Base-by-base conservation (phyloP, 2,888 invertebrate genomes). In the Eristalinus aeneus region DNA sequence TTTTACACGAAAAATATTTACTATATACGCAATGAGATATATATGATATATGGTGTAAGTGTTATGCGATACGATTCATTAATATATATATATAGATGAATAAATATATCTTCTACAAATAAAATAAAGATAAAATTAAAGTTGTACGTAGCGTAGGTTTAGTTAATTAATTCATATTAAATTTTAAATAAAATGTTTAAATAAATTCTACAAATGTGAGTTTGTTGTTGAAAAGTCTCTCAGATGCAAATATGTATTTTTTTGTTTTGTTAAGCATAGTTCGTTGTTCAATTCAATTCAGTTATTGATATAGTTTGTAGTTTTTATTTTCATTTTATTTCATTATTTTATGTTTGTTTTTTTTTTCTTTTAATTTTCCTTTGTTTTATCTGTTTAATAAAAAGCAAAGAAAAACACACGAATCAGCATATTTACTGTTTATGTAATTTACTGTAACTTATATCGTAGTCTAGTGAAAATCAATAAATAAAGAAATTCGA, bases 1-100 rank as follows among this genome's bases (percentile, higher is more conserved):
- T 86, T 86, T 86, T 86, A 86, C 86, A 86, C 86, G 71, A 86
- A 86, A 46, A 46, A 74, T 77, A 78, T 78, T 86, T 82, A 77
- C 63, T 78, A 86, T 74, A 86, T 23, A 46, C 46, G 46, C 64
- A 85, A 73, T 36, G 71, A 65, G 76, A 72, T 8, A 76, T 67
- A 53, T 22, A 56, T 22, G 22, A 53, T 22, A 56, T 22, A 56
- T 22, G 56, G 23, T 46, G 46, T 56, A 74, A 72, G 32, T 84
- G 75, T 75, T 84, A 79, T 67, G 58, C 73, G 69, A 86, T 64
- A 72, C 36, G 60, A 71, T 74, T 86, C 67, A 74, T 74, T 36
- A n/a, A n/a, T n/a, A n/a, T 67, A 64, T n/a, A 63, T 39, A 69
- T 77, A 56, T 23, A 56, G 39, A 39, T 16, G 16, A n/a, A 46